Evolutionary conservation across 2,797 vertebrate species (phyloP), one percentile per base, ranked within the genome.

Genomic region (Nannoperca australis): DNA sequence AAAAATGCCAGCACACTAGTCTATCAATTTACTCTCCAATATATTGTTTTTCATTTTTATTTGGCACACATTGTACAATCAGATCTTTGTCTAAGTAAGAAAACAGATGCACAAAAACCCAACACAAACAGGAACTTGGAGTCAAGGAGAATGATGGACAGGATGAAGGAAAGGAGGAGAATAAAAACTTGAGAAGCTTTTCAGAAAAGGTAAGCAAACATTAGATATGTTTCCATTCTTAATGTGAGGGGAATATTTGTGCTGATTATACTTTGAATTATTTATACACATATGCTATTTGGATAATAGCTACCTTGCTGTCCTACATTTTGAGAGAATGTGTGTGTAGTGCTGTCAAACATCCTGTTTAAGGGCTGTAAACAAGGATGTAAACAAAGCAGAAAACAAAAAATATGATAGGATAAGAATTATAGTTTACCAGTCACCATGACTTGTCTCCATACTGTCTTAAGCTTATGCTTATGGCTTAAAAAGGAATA

Each of bases 221-320:
- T 7, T 49, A 44, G 32, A 64, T 74, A 45, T 71, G 24, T 71
- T 72, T 73, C 15, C 15, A 56, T 64, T 75, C 73, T 70, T 66
- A 65, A 76, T 66, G 58, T 74, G 73, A 81, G 38, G 22, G 24
- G n/a, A 71, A 80, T 60, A 76, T 54, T 65, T 65, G 12, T 78
- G 72, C 70, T 59, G 66, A 84, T 84, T 81, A 76, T 44, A 60
- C 38, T 66, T 67, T 73, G 24, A 45, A 81, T 74, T 82, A 79
- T 85, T 60, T 60, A 79, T 81, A 27, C 13, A 78, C 40, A 76
- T 66, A 44, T 64, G 24, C 40, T 49, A 47, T 55, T 66, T 74
- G 53, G 49, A 77, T 70, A 72, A 82, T 17, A 74, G 63, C 55
- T 56, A 70, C 40, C 20, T 78, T 10, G 24, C 74, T 79, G 59